Evolutionary conservation across 2,888 invertebrate species (phyloP), one percentile per base, ranked within the genome.

Genomic region (Pyrgus malvae): DNA sequence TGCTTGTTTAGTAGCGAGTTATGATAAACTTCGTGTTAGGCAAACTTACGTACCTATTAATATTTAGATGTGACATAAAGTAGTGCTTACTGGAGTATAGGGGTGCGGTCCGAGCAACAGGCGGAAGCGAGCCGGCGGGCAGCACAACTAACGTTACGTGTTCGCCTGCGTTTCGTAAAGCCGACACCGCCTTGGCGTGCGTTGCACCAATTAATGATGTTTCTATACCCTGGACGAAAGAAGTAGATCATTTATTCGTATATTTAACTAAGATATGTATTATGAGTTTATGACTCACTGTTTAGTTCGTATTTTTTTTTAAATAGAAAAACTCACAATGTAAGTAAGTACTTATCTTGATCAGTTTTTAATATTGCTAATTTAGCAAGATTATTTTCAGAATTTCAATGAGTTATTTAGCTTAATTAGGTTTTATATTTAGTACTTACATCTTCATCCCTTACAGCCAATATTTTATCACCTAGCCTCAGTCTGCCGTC

Each of bases 391-490:
- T n/a, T n/a, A n/a, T n/a, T n/a, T n/a, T n/a, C n/a, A n/a, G n/a
- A n/a, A n/a, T n/a, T n/a, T n/a, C n/a, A n/a, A n/a, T n/a, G n/a
- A n/a, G n/a, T n/a, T n/a, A n/a, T n/a, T n/a, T n/a, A n/a, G n/a
- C n/a, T n/a, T n/a, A n/a, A n/a, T n/a, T n/a, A n/a, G n/a, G n/a
- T n/a, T n/a, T n/a, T n/a, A n/a, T n/a, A n/a, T n/a, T n/a, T 38
- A 17, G 14, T 50, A 37, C 53, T 53, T 45, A 55, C 91, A 68
- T 88, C 80, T 67, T 86, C 82, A 69, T 90, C 87, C 61, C 87
- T 83, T 27, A 91, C 90, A 62, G 91, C 91, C 64, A 91, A 73
- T 70, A 91, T 89, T 70, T 89, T 87, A 78, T 91, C 91, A 57
- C 91, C 91, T 70, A 90, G 67, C 65, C 84, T 80, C 62, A 91